Evolutionary conservation across 2,113 vertebrate species (phyloP).

Genomic region (Pluvialis apricaria): DNA sequence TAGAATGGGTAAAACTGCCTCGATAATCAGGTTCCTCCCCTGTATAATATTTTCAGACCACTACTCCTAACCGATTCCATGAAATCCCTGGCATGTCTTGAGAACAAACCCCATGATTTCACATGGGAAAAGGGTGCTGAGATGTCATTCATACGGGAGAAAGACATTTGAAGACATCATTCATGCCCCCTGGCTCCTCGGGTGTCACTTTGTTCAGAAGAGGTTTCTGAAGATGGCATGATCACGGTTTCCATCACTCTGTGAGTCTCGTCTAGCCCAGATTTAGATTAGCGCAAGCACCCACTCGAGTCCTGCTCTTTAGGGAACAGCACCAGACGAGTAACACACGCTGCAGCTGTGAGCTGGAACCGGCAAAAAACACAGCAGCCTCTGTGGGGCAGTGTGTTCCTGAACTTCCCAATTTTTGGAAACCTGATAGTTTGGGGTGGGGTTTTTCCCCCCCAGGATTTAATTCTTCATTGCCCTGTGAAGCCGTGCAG

Average conservation of each 20-base stretch:
- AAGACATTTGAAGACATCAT: background rate
- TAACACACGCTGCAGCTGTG: background rate
- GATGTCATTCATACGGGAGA: background rate
- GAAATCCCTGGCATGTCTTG: background rate
- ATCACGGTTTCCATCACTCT: background rate
- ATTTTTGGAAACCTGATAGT: background rate
- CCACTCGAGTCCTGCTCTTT: background rate
- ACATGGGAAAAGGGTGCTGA: background rate
- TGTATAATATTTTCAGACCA: background rate
- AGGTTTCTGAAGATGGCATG: background rate
- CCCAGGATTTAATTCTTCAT: background rate
- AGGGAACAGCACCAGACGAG: background rate
- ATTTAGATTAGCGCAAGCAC: background rate
- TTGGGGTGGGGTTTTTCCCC: background rate
- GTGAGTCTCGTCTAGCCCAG: background rate
- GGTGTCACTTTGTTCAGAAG: background rate
- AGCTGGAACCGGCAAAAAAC: background rate
- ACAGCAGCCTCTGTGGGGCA: background rate
- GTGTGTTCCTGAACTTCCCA: background rate
- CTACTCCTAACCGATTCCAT: background rate
- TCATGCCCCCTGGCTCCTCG: fast-evolving
- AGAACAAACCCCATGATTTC: background rate
- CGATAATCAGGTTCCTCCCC: background rate
- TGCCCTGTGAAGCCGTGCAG: background rate
- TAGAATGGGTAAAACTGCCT: background rate